Base-by-base conservation (phyloP, 1,140 invertebrate species). In the Reticulitermes speratus region DNA sequence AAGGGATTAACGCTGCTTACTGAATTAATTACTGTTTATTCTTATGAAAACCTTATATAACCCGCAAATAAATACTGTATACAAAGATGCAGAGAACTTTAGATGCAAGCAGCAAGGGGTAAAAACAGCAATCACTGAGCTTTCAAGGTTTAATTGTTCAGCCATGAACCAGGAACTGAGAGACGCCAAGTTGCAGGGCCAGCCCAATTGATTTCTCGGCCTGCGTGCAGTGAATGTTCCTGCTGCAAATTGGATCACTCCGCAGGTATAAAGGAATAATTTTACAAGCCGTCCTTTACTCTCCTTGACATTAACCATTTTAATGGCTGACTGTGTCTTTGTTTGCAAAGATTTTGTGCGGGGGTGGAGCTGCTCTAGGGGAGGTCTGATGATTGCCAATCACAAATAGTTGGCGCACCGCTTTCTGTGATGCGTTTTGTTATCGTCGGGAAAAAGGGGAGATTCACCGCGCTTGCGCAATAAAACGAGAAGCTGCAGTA, bases 391-490 rank as follows among this genome's bases (percentile, higher is more conserved):
- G 84, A 85, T 85, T 85, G 84, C 84, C 84, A 85, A 85, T 85
- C 84, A 85, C 84, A 52, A 65, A 65, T 44, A 65, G 84, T 65
- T 30, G 59, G 65, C 65, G 32, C 84, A 52, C 48, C 84, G 55
- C 48, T 85, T 85, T 69, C 38, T 44, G 84, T 65, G 84, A 85
- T 85, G 84, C 84, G 84, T 65, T 85, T 65, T 65, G 84, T 65
- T 55, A 65, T 85, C 84, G 59, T n/a, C 84, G 38, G 65, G n/a
- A 75, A 75, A 75, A 75, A 25, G 65, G 65, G 65, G n/a, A 25
- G 5, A 11, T 30, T 75, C 23, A 16, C n/a, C 5, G 45, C 48
- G 52, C 84, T n/a, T 85, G 84, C 84, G 30, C 65, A 8, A 9
- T 48, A 12, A 11, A 25, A 2, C 45, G 23, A n/a, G 48, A 21